Conservation (phyloP, 1,140 invertebrate species). For the Habropoda laboriosa region DNA sequence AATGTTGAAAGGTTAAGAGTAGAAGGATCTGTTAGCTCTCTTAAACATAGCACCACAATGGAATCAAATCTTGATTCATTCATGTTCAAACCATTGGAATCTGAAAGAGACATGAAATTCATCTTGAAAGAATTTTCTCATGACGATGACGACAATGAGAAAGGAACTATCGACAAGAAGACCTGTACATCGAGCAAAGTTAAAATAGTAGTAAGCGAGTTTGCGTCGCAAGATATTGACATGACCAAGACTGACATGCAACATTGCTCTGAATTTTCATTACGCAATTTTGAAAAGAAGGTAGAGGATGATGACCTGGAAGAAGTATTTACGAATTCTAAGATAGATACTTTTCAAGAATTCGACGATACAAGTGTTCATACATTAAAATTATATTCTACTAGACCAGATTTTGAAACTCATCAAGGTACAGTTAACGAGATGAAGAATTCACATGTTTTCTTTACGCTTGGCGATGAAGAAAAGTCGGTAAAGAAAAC, state of each 20-base stretch:
- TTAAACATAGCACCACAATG: slow-evolving; percentile 73
- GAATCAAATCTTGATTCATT: slow-evolving; percentile 71
- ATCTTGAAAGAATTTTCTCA: slow-evolving; percentile 16
- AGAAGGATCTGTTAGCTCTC: slow-evolving; percentile 32
- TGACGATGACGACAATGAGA: slow-evolving; percentile 41
- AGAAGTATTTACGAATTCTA: slow-evolving; percentile 60
- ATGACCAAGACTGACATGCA: slow-evolving; percentile 32
- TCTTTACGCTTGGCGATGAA: slow-evolving; percentile 90
- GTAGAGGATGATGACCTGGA: slow-evolving; percentile 49
- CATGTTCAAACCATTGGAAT: slow-evolving; percentile 53
- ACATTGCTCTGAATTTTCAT: slow-evolving; percentile 14
- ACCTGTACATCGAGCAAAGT: slow-evolving; percentile 66
- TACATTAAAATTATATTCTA: slow-evolving; percentile 49
- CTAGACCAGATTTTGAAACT: slow-evolving; percentile 32
- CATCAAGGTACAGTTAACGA: slow-evolving; percentile 25
- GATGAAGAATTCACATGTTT: slow-evolving; percentile 79
- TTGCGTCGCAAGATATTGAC: slow-evolving; percentile 32
- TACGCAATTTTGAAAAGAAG: slow-evolving; percentile 64
- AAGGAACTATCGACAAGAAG: slow-evolving; percentile 23
- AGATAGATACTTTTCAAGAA: slow-evolving; percentile 53
- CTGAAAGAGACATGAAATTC: slow-evolving; percentile 47
- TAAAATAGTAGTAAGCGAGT: slow-evolving; percentile 74
- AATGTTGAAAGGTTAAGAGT: slow-evolving; percentile 27
- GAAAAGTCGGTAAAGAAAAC: slow-evolving; percentile 83
- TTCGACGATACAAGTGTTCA: slow-evolving; percentile 2